Conservation (phyloP, 1,140 invertebrate species). For the Diuraphis noxia region DNA sequence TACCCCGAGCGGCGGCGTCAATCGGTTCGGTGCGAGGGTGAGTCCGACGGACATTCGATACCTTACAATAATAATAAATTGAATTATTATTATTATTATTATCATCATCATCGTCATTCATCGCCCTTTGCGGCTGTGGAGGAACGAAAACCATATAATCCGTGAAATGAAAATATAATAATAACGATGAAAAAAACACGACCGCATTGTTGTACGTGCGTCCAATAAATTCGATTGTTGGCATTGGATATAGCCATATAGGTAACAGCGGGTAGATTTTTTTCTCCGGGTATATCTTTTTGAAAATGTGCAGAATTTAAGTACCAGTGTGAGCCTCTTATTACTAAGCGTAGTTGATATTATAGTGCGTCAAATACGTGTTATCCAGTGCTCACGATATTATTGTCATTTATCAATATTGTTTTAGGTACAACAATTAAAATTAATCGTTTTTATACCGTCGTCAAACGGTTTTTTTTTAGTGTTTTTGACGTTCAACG, state of each 20-base stretch:
- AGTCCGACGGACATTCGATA: conserved; percentile 14
- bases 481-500: neutral
- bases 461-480: neutral
- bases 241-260: neutral
- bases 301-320: neutral
- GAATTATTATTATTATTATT: conserved; percentile 7
- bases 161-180: neutral
- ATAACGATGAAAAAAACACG: neutral
- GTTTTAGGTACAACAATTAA: neutral
- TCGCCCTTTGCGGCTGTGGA: neutral
- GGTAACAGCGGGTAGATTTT: neutral
- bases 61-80: neutral
- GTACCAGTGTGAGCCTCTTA: neutral
- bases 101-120: neutral
- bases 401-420: neutral
- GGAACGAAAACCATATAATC: neutral
- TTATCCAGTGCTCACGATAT: neutral
- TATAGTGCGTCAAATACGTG: neutral
- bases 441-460: neutral
- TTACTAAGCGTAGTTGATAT: neutral
- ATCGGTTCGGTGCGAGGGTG: neutral
- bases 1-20: neutral
- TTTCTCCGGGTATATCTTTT: neutral
- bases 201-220: neutral
- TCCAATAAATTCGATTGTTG: neutral